Evolutionary conservation across 1,140 invertebrate species (phyloP).

Genomic region (Drusus annulatus): DNA sequence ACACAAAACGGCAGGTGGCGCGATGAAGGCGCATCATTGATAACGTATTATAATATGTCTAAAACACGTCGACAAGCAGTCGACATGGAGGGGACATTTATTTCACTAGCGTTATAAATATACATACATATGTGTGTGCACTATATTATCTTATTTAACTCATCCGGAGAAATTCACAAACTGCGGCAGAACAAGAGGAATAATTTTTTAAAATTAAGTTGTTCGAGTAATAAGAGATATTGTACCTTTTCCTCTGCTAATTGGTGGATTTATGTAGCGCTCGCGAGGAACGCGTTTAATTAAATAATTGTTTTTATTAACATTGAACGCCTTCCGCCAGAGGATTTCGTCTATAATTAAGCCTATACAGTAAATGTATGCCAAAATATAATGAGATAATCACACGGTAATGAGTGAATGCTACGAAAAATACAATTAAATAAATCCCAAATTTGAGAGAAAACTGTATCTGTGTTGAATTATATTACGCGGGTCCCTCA

Average conservation of each 20-base stretch:
- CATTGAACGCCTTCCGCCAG: constrained; percentile 3
- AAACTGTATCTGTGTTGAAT: background rate
- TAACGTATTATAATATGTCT: too few relatives aligned
- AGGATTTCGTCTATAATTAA: constrained; percentile 14
- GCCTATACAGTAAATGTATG: constrained; percentile 20
- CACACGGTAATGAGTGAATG: constrained; percentile 17
- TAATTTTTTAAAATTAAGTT: background rate
- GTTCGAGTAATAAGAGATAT: background rate
- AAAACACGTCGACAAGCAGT: too few relatives aligned
- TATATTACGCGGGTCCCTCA: background rate
- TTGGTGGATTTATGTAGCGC: constrained; percentile 1
- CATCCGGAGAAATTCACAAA: too few relatives aligned
- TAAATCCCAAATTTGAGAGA: constrained; percentile 5
- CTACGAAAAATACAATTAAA: constrained; percentile 22
- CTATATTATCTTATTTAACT: too few relatives aligned
- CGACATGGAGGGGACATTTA: too few relatives aligned
- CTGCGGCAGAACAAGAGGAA: too few relatives aligned
- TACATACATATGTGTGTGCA: too few relatives aligned
- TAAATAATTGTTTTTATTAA: constrained; percentile 20
- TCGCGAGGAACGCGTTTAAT: constrained; percentile 13
- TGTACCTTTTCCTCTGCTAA: constrained; percentile 1
- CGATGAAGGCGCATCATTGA: too few relatives aligned
- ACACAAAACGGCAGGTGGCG: background rate
- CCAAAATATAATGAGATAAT: constrained; percentile 24
- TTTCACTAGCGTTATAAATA: too few relatives aligned